These are phyloP conservation scores for Cariama cristata DNA, from an alignment of 2,113 vertebrate species.

Conservation along the genomic window DNA sequence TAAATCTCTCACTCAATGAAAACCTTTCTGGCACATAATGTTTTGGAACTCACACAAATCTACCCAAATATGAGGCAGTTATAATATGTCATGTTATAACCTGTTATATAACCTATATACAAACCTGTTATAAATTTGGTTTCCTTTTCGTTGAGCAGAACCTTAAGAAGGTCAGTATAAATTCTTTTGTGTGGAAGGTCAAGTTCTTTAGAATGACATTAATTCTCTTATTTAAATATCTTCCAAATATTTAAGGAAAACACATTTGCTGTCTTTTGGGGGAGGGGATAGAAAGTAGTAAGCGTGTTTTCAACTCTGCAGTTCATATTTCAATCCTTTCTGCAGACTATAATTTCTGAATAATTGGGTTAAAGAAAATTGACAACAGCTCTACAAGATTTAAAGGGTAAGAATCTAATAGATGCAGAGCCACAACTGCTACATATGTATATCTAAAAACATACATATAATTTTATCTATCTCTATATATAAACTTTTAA, in stretches of 20 bases:
- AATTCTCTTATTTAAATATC: background rate
- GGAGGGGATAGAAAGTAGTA: background rate
- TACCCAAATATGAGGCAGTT: background rate
- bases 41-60: background rate
- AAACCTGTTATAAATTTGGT: background rate
- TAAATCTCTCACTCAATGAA: background rate
- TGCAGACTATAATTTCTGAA: background rate
- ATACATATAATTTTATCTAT: background rate
- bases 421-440: background rate
- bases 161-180: background rate
- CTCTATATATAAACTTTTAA: background rate
- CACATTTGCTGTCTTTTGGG: background rate
- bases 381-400: background rate
- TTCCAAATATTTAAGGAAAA: background rate
- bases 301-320: background rate
- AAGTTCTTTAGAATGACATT: background rate
- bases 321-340: background rate
- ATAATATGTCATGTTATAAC: background rate
- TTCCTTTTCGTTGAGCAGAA: background rate
- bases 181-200: background rate
- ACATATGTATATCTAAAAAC: background rate
- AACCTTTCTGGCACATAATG: background rate
- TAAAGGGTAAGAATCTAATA: background rate
- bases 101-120: no score
- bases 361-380: background rate